These are phyloP conservation scores for Tetramorium parvispinum DNA, from an alignment of 1,140 invertebrate species.

Conservation along the genomic window DNA sequence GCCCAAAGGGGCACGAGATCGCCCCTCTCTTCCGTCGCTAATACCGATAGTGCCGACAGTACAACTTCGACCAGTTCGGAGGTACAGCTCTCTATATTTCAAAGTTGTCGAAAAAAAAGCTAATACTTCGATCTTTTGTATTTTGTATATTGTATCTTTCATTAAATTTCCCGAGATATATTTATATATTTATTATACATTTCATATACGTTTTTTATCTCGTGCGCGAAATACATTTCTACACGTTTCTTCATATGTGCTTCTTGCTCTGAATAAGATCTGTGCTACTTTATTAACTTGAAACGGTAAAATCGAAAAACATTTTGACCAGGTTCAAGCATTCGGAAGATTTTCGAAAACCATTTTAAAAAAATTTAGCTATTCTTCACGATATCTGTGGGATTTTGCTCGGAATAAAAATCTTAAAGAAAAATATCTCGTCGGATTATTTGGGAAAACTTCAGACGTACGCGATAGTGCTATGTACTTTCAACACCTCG, in stretches of 20 bases:
- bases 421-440: neutral
- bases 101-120: too few species aligned
- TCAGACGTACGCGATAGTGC: neutral
- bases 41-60: constrained; percentile 82
- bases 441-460: constrained; percentile 15
- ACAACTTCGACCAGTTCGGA: constrained; percentile 81
- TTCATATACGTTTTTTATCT: neutral
- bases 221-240: too few species aligned
- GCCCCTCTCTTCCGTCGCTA: constrained; percentile 77
- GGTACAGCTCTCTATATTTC: constrained; percentile 65
- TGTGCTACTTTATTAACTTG: neutral
- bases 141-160: neutral
- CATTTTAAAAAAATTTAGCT: neutral
- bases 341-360: neutral
- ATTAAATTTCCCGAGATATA: neutral
- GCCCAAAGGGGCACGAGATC: constrained; percentile 76
- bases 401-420: neutral
- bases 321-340: neutral
- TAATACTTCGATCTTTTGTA: neutral
- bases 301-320: neutral
- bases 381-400: neutral
- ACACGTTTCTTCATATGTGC: too few species aligned
- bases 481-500: constrained; percentile 18
- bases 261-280: neutral
- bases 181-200: neutral